Evolutionary conservation across 2,113 vertebrate species (phyloP).

Genomic region (Agelaius phoeniceus): DNA sequence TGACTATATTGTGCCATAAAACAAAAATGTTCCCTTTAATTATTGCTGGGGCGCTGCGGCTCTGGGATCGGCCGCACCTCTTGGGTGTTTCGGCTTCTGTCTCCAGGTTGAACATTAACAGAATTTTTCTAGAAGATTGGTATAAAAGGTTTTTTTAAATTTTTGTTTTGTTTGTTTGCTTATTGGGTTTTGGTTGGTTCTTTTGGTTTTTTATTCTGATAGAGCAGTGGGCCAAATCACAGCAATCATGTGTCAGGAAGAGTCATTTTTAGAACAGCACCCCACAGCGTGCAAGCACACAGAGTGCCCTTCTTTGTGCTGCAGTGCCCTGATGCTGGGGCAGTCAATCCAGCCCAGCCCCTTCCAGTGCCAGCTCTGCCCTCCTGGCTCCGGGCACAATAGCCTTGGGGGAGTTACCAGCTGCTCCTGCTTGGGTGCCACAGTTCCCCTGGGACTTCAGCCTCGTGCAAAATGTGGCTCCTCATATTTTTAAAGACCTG

Average conservation of each 20-base stretch:
- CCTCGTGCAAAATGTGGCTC: neutral
- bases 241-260: neutral
- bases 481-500: neutral
- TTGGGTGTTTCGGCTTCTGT: neutral
- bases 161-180: neutral
- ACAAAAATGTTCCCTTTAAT: slow-evolving; percentile 52
- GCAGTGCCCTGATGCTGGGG: neutral
- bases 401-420: neutral
- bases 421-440: neutral
- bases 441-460: neutral
- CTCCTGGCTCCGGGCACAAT: fast-evolving
- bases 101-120: neutral
- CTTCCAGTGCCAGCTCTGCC: neutral
- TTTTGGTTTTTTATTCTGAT: neutral
- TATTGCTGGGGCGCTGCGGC: neutral
- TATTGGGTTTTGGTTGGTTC: neutral
- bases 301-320: neutral
- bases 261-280: neutral
- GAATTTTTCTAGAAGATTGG: neutral
- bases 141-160: neutral
- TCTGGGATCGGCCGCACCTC: neutral
- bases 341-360: fast-evolving
- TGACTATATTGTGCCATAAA: slow-evolving; percentile 9
- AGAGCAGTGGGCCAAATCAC: neutral
- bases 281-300: neutral